Evolutionary conservation across 2,113 vertebrate genomes (phyloP).

Genomic region (Chlamydotis undulata): DNA sequence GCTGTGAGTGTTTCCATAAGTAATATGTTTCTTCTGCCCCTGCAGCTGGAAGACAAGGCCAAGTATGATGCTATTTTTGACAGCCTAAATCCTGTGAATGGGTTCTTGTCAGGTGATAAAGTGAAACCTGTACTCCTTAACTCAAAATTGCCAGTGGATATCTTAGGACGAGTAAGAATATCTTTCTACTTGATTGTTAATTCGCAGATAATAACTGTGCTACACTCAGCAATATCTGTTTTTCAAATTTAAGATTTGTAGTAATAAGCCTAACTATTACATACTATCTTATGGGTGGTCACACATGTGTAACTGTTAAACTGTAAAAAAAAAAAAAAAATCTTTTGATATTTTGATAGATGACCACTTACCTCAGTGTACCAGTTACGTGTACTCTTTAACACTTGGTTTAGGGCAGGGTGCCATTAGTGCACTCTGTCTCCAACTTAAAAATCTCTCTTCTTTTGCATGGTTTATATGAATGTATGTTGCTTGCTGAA

Average conservation of each 20-base stretch:
- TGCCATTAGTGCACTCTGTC: not conserved
- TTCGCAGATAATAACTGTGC: not conserved
- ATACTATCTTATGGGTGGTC: not conserved
- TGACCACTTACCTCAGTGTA: not conserved
- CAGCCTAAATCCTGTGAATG: conserved; percentile 89
- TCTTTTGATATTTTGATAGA: not conserved
- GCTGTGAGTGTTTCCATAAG: not conserved
- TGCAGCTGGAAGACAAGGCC: conserved; percentile 91
- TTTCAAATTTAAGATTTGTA: not conserved
- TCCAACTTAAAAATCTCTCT: not conserved
- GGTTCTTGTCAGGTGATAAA: conserved; percentile 93
- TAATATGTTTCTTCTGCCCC: conserved; percentile 19
- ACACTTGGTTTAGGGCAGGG: not conserved
- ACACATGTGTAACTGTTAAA: not conserved
- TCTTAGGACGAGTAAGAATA: conserved; percentile 90
- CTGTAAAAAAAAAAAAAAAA: not conserved
- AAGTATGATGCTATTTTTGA: conserved; percentile 98
- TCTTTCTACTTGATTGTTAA: not conserved
- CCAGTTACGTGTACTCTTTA: not conserved
- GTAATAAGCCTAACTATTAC: not conserved
- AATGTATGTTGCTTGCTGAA: not conserved
- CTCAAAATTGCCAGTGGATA: conserved; percentile 96
- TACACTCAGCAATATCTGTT: not conserved
- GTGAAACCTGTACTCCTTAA: conserved; percentile 98
- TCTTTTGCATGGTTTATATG: not conserved